Evolutionary conservation across 2,797 vertebrate species (phyloP).

Genomic region (Silurus lanzhouensis): DNA sequence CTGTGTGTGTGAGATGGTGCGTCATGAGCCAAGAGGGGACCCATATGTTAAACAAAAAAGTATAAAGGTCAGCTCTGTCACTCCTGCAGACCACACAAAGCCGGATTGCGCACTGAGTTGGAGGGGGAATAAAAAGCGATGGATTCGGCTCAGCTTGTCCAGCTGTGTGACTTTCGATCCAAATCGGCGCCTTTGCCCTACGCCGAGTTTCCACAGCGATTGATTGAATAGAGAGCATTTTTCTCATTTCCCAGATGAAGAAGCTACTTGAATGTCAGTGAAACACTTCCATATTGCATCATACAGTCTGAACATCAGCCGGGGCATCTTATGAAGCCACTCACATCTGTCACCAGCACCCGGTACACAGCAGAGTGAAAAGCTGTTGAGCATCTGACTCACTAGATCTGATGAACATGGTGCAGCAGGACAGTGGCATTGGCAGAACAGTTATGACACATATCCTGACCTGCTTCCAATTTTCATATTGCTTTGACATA

Average conservation of each 20-base stretch:
- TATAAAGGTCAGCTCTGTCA: slow-evolving; percentile 47
- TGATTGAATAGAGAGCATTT: slow-evolving; percentile 2
- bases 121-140: slow-evolving; percentile 33
- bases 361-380: not conserved
- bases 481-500: not conserved
- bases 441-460: not conserved
- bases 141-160: slow-evolving; percentile 40
- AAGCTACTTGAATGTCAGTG: slow-evolving; percentile 5
- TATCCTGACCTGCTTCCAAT: not conserved
- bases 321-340: not conserved
- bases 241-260: slow-evolving; percentile 17
- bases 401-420: not conserved
- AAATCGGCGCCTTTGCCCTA: slow-evolving; percentile 36
- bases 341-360: slow-evolving; percentile 3
- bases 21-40: slow-evolving; percentile 16
- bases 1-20: not conserved
- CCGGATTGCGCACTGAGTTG: slow-evolving; percentile 21
- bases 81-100: slow-evolving; percentile 45
- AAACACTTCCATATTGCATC: slow-evolving; percentile 8
- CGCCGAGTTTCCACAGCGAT: slow-evolving; percentile 28
- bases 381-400: not conserved
- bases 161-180: slow-evolving; percentile 49
- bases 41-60: slow-evolving; percentile 49
- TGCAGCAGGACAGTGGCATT: not conserved
- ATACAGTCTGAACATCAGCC: not conserved